These are phyloP conservation scores for Tortrix viridana DNA, from an alignment of 2,888 invertebrate species.

Conservation along the genomic window DNA sequence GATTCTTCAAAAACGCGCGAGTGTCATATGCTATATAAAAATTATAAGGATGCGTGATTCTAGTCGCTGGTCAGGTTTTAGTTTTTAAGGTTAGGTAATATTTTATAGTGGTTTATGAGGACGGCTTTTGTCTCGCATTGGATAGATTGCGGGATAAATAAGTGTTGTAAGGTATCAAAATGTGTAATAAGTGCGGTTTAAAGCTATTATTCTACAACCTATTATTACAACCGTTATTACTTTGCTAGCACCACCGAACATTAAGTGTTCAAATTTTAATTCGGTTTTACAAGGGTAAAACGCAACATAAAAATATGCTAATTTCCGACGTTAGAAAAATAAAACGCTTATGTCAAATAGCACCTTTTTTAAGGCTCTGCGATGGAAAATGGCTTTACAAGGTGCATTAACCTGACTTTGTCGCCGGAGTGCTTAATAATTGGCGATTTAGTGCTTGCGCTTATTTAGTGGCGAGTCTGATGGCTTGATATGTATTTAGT, in stretches of 20 bases:
- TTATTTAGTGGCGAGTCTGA: constrained; percentile 1
- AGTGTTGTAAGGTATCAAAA: too few relatives aligned
- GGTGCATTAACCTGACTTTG: constrained; percentile 19
- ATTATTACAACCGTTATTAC: not conserved
- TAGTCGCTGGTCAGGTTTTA: too few relatives aligned
- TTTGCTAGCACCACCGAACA: not conserved
- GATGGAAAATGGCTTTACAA: constrained; percentile 8
- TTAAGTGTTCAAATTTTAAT: constrained; percentile 5
- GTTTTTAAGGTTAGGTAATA: too few relatives aligned
- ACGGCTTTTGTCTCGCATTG: too few relatives aligned
- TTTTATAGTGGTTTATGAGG: too few relatives aligned
- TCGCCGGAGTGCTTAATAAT: constrained; percentile 12
- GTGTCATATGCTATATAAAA: too few relatives aligned
- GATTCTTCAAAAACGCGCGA: too few relatives aligned
- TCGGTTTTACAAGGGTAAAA: constrained; percentile 7
- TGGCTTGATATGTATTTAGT: constrained; percentile 1
- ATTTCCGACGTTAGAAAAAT: constrained; percentile 9
- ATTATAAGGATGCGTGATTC: too few relatives aligned
- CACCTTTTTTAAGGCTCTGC: constrained; percentile 7
- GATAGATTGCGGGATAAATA: too few relatives aligned
- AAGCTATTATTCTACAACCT: constrained; percentile 42
- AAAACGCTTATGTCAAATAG: constrained; percentile 26
- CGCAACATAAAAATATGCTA: constrained; percentile 15
- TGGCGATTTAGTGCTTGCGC: not conserved
- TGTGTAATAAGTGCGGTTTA: not conserved